Base-by-base conservation (phyloP, 2,113 vertebrate genomes). In the Leiothrix lutea region DNA sequence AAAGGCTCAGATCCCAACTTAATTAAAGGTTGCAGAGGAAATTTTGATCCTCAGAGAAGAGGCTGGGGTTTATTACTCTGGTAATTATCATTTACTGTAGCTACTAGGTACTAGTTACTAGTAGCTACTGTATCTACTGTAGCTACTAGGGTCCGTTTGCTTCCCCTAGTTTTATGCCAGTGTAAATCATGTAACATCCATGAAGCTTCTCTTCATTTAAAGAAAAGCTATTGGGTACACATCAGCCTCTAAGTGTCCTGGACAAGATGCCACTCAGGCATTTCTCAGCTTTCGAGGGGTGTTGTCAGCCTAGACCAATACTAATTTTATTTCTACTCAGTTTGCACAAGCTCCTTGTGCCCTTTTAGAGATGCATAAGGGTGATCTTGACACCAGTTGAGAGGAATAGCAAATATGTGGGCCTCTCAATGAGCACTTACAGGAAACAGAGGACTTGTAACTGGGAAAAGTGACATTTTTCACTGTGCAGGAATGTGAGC, bases 381-480 rank as follows among this genome's bases (percentile, higher is more conserved):
- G 38, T 58, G 58, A 62, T 38, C 70, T 61, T 93, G 80, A 92
- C 87, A 89, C 60, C 75, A 82, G 36, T 85, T 28, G 28, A 96
- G 80, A 94, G 54, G 70, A 94, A 94, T 5, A 33, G 85, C 38
- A 93, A 96, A 94, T 96, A 95, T 86, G 93, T 31, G 51, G 79
- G 86, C 70, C 67, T 95, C 77, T 93, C 8, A 14, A 83, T 9
- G 33, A 92, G 45, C 29, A 53, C 60, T 95, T 96, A 81, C 0
- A 3, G 87, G 93, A 97, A 97, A 96, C 26, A 60, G 40, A 94
- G 85, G 90, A 75, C 31, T 80, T 4, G 0, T 57, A 71, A 94
- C 80, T 95, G 77, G 88, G 87, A 97, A 97, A 89, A 14, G 10
- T 62, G 74, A 5, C 71, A 78, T 92, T 92, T 90, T 91, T 89